Base-by-base conservation (phyloP, 2,113 vertebrate genomes). In the Indri indri region DNA sequence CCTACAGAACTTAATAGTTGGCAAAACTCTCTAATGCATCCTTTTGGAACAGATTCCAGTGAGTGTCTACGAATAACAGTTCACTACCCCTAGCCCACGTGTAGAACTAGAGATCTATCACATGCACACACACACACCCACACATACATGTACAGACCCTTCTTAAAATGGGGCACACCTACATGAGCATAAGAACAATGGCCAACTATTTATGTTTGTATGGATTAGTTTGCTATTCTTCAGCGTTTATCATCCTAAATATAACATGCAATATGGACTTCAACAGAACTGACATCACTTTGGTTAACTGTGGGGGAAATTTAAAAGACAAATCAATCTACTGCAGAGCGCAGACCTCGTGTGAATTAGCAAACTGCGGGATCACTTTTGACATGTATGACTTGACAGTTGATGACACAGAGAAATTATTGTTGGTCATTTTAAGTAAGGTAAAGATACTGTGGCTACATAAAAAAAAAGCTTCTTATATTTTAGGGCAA, bases 321-420 rank as follows among this genome's bases (percentile, higher is more conserved):
- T 8, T 20, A 0, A 59, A 17, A 45, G 42, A 30, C 20, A 23
- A 1, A 23, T 10, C 20, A 4, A 30, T 5, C 7, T 1, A 3
- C 0, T 1, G 6, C 14, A 17, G 22, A 0, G 7, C 8, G 0
- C 1, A 3, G 32, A 54, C 16, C 3, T 45, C 0, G 9, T 1
- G 13, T 16, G 25, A 65, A 3, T 2, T 0, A 11, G 54, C 5
- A 37, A n/a, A 34, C 3, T 0, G 2, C 16, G 5, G 22, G 8
- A 8, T 11, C 8, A 6, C 0, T 20, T 40, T 7, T 32, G 63
- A 70, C 18, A 12, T 10, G 22, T 12, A 40, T 0, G 13, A 17
- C 2, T 23, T 23, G 8, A 1, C 5, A 7, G 11, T 8, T 25
- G 93, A 22, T 5, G 30, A 65, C 4, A 42, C 0, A 27, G 45